A percentile compares a stretch with the other conserved stretches of the same genome.
These are phyloP conservation scores for Oreochromis aureus DNA, from an alignment of 2,113 vertebrate genomes.

Conservation along the genomic window DNA sequence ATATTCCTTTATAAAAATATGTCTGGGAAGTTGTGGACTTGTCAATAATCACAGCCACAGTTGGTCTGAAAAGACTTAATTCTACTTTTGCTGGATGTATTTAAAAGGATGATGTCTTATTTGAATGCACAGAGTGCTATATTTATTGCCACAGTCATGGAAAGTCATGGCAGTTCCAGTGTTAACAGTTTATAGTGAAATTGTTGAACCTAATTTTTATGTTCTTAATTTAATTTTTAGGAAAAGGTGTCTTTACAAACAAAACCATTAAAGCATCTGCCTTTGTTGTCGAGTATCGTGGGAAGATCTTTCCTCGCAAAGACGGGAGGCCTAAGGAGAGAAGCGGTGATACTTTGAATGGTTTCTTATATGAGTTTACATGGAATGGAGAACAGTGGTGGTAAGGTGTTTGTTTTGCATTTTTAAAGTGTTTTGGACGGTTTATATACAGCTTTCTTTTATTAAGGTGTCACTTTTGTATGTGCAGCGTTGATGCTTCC, in stretches of 20 bases:
- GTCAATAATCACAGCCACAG: not conserved
- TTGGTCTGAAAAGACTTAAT: not conserved
- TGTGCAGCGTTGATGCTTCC: slow-evolving; percentile 26
- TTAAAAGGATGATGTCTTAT: not conserved
- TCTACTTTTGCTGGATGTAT: not conserved
- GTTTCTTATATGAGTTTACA: slow-evolving; percentile 7
- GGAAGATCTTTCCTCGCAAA: not conserved
- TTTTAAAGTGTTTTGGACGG: not conserved
- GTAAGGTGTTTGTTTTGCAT: not conserved
- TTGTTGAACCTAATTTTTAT: not conserved
- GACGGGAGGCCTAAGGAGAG: not conserved
- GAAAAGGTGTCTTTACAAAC: slow-evolving; percentile 6
- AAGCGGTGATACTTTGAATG: not conserved
- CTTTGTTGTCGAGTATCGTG: slow-evolving; percentile 42
- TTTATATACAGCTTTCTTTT: not conserved
- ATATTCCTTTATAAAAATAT: not conserved
- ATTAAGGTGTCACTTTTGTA: not conserved
- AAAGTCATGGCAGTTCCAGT: not conserved
- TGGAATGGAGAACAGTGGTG: slow-evolving; percentile 30
- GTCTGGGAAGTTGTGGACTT: not conserved
- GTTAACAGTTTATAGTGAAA: not conserved
- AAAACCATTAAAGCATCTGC: not conserved
- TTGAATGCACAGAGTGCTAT: not conserved
- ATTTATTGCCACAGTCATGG: not conserved
- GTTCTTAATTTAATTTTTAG: not conserved